Base-by-base conservation (phyloP, 2,888 invertebrate genomes). In the Sceliomorpha sp. region DNA sequence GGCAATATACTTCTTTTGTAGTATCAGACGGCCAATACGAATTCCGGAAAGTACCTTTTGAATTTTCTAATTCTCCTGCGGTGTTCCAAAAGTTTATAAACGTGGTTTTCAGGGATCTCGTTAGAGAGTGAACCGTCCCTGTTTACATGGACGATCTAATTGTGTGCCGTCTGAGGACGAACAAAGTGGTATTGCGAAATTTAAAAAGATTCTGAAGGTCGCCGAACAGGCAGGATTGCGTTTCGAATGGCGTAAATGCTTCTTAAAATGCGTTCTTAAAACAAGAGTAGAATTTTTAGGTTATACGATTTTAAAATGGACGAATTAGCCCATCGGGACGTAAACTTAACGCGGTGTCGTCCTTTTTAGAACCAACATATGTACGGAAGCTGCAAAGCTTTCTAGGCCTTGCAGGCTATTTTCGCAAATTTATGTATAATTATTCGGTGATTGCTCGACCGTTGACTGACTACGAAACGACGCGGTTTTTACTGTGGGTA, bases 1-100 rank as follows among this genome's bases (percentile, higher is more conserved):
- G 42, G n/a, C 60, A 75, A 39, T 79, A 72, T 27, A 78, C 80
- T 4, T n/a, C n/a, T n/a, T 79, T 80, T 17, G 73, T 77, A 1
- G 72, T 66, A 1, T 74, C 45, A 1, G 48, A 39, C 3, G 70
- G 70, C 0, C 71, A 74, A 13, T 79, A 63, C 27, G 62, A 76
- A 17, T 77, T 79, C 36, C 8, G 50, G 1, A 73, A 50, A 29
- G 67, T 26, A 6, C 60, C 64, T 0, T 74, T 72, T 6, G 72
- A 63, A 0, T 13, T 74, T 1, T 58, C 45, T 4, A 72, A 66
- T 9, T 55, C 34, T 14, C n/a, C n/a, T 6, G 15, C 34, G 1
- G 20, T 8, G 2, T 70, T 70, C 44, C 13, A 32, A 9, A 36
- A 59, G 27, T 56, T 50, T 26, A 17, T 70, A 8, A 31, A 53